phyloP scores from a whole-genome alignment of 2,113 vertebrate genomes.

The Himantopus leucocephalus region DNA sequence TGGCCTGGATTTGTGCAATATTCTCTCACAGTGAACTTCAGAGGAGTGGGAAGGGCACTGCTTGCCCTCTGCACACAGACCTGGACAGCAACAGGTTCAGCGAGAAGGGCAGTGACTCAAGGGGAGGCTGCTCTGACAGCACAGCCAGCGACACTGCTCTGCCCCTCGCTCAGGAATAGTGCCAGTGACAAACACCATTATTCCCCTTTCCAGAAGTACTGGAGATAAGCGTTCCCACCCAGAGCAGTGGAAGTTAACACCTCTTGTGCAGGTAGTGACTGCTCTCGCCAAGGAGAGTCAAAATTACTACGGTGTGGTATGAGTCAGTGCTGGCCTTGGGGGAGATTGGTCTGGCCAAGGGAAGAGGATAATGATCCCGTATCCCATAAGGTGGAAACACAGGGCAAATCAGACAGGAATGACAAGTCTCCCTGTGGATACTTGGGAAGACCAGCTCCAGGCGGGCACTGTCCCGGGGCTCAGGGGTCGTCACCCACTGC shows the following conservation, averaged over 20 bases:
- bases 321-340: not conserved
- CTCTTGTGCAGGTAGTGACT: not conserved
- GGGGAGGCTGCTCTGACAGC: not conserved
- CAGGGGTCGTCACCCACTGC: fast-evolving
- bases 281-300: not conserved
- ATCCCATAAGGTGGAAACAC: fast-evolving
- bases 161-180: not conserved
- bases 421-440: not conserved
- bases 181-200: not conserved
- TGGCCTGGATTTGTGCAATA: too few relatives aligned
- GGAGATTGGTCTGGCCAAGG: not conserved
- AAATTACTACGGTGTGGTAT: fast-evolving
- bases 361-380: not conserved
- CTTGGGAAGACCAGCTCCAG: not conserved
- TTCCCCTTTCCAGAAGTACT: fast-evolving
- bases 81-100: fast-evolving
- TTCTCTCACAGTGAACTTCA: not conserved
- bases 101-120: fast-evolving
- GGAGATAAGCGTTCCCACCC: not conserved
- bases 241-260: too few relatives aligned
- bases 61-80: fast-evolving
- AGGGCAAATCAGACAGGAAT: not conserved
- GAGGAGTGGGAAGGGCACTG: not conserved
- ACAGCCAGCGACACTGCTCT: not conserved
- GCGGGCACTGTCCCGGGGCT: fast-evolving